Conservation (phyloP, 2,888 invertebrate species). For the Mechanitis messenoides region DNA sequence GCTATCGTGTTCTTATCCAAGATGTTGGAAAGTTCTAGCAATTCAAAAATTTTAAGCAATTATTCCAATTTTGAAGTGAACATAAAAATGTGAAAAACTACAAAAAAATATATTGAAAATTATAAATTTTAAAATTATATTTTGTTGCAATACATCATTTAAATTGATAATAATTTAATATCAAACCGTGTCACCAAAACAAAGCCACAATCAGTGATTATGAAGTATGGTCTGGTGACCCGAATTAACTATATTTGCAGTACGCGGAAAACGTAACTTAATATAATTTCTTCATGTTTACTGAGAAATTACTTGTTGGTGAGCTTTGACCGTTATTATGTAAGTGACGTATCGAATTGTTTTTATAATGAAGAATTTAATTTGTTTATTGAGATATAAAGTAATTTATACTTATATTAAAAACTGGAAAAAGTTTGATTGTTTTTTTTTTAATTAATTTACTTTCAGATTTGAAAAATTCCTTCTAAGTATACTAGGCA, state of each 20-base stretch:
- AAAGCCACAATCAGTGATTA: conserved; percentile 16
- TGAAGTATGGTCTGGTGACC: conserved; percentile 16
- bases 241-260: conserved; percentile 17
- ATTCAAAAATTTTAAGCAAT: too few species aligned
- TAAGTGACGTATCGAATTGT: not conserved
- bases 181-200: conserved; percentile 16
- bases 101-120: too few species aligned
- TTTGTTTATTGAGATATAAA: too few species aligned
- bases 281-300: conserved; percentile 11
- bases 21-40: too few species aligned
- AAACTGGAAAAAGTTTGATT: not conserved
- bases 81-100: too few species aligned
- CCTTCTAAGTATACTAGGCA: too few species aligned
- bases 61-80: too few species aligned
- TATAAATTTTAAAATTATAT: too few species aligned
- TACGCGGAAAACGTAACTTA: conserved; percentile 21
- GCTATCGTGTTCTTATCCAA: too few species aligned
- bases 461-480: too few species aligned
- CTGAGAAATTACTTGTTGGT: conserved; percentile 1
- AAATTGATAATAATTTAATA: not conserved
- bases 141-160: too few species aligned
- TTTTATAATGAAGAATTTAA: not conserved
- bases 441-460: not conserved
- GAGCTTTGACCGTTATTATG: conserved; percentile 4
- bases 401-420: not conserved